Evolutionary conservation across 2,888 invertebrate genomes (phyloP).

Genomic region (Aphidius colemani): DNA sequence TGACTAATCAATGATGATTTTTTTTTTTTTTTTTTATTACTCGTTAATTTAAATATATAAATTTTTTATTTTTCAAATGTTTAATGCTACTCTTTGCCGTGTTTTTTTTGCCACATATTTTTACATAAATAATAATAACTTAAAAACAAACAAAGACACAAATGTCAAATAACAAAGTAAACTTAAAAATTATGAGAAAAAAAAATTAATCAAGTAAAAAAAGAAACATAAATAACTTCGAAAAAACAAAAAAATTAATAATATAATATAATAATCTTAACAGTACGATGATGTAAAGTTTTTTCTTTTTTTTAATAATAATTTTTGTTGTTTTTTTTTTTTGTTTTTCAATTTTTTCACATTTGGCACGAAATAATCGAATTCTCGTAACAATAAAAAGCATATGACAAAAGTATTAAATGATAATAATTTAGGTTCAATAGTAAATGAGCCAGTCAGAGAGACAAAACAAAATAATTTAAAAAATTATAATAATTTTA

Average conservation of each 20-base stretch:
- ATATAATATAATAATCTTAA: too few relatives aligned
- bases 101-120: conserved; percentile 35
- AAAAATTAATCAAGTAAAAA: conserved; percentile 32
- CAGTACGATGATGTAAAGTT: too few relatives aligned
- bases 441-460: conserved; percentile 29
- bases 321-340: conserved; percentile 29
- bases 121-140: conserved; percentile 30
- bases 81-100: conserved; percentile 37
- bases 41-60: conserved; percentile 39
- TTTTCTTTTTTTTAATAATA: conserved; percentile 28
- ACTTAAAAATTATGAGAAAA: conserved; percentile 14
- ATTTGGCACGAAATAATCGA: conserved; percentile 54
- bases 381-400: conserved; percentile 37
- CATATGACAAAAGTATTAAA: conserved; percentile 32
- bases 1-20: conserved; percentile 71
- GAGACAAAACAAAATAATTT: conserved; percentile 26
- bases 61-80: conserved; percentile 34
- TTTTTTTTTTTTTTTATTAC: conserved; percentile 3
- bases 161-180: conserved; percentile 30
- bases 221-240: conserved; percentile 19
- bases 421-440: conserved; percentile 20
- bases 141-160: conserved; percentile 43
- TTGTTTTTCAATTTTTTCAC: conserved; percentile 34
- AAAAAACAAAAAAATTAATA: conserved; percentile 36
- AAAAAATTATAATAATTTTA: conserved; percentile 28